Evolutionary conservation across 2,888 invertebrate species (phyloP).

Genomic region (Lordiphosa fenestrarum): DNA sequence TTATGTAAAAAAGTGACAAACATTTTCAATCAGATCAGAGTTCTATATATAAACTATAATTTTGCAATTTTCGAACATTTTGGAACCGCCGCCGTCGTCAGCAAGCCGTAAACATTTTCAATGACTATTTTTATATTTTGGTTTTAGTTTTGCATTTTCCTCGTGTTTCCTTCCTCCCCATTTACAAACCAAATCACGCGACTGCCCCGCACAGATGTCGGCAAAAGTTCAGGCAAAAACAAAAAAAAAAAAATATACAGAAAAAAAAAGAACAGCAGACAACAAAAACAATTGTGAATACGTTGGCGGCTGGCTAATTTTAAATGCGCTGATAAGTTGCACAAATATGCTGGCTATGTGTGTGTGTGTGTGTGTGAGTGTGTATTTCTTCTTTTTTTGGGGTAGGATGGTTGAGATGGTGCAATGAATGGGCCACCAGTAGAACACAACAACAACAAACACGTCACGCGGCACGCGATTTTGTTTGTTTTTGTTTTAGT

Average conservation of each 20-base stretch:
- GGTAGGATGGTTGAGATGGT: conserved; percentile 12
- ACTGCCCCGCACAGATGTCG: conserved; percentile 68
- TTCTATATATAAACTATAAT: conserved; percentile 1
- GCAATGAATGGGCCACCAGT: conserved; percentile 32
- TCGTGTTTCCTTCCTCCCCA: conserved; percentile 43
- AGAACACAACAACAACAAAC: conserved; percentile 15
- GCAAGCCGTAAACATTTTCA: conserved; percentile 67
- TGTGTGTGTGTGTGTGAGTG: conserved; percentile 4
- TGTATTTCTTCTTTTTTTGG: conserved; percentile 9
- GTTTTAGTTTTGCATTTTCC: conserved; percentile 39
- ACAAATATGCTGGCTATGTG: conserved; percentile 56
- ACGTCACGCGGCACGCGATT: conserved; percentile 39
- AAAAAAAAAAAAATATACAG: too few relatives aligned
- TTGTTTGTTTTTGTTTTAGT: conserved; percentile 15
- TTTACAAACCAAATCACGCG: conserved; percentile 73
- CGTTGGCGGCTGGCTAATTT: conserved; percentile 57
- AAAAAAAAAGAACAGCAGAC: conserved; percentile 21
- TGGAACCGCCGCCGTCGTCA: conserved; percentile 39
- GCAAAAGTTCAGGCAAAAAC: conserved; percentile 46
- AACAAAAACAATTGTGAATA: conserved; percentile 35
- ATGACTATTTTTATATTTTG: conserved; percentile 69
- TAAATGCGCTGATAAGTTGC: conserved; percentile 74
- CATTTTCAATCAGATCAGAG: neutral
- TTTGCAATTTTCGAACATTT: conserved; percentile 25
- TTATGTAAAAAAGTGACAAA: conserved; percentile 27